phyloP scores from a whole-genome alignment of 2,113 vertebrate genomes.

The Clinocottus analis region DNA sequence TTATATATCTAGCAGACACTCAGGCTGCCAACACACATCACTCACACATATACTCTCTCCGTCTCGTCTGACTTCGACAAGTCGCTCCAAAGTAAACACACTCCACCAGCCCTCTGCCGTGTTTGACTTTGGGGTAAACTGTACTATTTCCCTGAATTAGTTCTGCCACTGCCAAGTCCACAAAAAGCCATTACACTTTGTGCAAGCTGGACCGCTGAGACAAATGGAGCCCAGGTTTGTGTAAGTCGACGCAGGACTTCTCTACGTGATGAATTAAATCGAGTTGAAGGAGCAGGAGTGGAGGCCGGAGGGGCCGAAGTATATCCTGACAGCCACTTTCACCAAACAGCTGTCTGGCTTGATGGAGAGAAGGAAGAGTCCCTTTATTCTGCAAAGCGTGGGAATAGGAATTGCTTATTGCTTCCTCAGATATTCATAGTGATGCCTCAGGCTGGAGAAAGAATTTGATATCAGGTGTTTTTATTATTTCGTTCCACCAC shows the following conservation, averaged over 20 bases:
- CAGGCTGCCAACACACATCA: conserved; percentile 20
- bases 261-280: not conserved
- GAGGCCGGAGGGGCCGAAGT: not conserved
- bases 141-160: conserved; percentile 14
- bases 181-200: conserved; percentile 33
- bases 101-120: conserved; percentile 7
- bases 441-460: not conserved
- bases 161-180: conserved; percentile 42
- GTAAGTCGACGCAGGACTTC: not conserved
- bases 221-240: conserved; percentile 22
- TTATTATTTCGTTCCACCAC: not conserved
- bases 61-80: not conserved
- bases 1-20: conserved; percentile 14
- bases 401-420: not conserved
- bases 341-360: conserved; percentile 24
- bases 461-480: not conserved
- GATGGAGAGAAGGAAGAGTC: not conserved
- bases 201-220: conserved; percentile 18
- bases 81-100: conserved; percentile 43
- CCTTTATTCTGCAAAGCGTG: conserved; percentile 18
- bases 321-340: not conserved
- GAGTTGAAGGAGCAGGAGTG: conserved; percentile 9
- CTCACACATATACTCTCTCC: conserved; percentile 4
- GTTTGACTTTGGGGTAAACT: conserved; percentile 49
- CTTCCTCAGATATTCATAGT: not conserved